Percentiles rank a stretch among this genome's conserved stretches.
phyloP scores from a whole-genome alignment of 2,888 invertebrate species.

The Chymomyza fuscimana region DNA sequence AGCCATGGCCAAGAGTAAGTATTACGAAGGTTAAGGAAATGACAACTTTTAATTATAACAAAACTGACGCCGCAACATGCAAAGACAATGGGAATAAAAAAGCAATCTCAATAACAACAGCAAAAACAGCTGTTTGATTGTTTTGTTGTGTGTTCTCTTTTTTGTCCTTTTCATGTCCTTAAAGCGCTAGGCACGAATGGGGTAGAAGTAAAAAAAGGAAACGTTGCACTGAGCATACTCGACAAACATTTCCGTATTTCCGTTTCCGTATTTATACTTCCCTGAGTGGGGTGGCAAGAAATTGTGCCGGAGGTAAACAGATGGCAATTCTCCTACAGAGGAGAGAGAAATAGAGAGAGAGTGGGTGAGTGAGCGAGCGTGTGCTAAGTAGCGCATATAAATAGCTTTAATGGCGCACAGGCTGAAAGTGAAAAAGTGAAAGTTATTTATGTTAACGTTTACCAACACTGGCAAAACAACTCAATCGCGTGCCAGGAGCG shows the following conservation, averaged over 20 bases:
- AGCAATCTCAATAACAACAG: slow-evolving; percentile 8
- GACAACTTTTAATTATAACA: slow-evolving; percentile 34
- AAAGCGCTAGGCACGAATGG: slow-evolving; percentile 30
- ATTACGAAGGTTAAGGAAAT: slow-evolving; percentile 54
- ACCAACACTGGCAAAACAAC: slow-evolving; percentile 9
- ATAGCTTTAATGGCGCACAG: slow-evolving; percentile 12
- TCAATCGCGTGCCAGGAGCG: neutral
- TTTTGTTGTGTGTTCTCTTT: slow-evolving; percentile 26
- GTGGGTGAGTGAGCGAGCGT: neutral
- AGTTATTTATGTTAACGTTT: slow-evolving; percentile 11
- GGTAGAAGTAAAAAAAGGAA: slow-evolving; percentile 8
- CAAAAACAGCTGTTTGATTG: slow-evolving; percentile 31
- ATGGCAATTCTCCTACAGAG: too few relatives aligned
- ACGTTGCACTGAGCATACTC: slow-evolving; percentile 10
- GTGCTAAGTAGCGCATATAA: neutral
- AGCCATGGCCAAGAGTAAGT: slow-evolving; percentile 11
- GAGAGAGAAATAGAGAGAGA: neutral
- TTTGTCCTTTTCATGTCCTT: slow-evolving; percentile 14
- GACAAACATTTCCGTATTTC: slow-evolving; percentile 21
- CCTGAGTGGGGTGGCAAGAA: neutral
- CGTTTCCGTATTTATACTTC: slow-evolving; percentile 21
- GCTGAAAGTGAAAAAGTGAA: slow-evolving; percentile 8
- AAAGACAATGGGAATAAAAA: neutral
- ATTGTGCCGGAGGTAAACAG: neutral
- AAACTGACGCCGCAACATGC: slow-evolving; percentile 15